Evolutionary conservation across 2,888 invertebrate species (phyloP).

Genomic region (Emmelina monodactyla): DNA sequence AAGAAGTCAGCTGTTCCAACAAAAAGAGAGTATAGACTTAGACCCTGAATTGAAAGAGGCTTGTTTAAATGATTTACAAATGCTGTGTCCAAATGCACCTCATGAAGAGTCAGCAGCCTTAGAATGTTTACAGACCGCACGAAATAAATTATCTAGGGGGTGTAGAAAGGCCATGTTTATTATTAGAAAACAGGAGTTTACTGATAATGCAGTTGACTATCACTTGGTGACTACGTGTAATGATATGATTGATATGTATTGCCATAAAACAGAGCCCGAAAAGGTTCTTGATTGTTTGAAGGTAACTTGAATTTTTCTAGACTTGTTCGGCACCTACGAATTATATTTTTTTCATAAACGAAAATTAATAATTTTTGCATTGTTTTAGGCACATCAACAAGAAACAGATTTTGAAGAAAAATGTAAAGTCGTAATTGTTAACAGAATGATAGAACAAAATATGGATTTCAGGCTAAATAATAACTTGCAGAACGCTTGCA

Average conservation of each 20-base stretch:
- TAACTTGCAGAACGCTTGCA: conserved; percentile 81
- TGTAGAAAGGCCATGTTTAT: conserved; percentile 87
- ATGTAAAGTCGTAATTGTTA: conserved; percentile 84
- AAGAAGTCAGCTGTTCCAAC: conserved; percentile 88
- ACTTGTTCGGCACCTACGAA: too few species aligned
- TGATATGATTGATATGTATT: conserved; percentile 86
- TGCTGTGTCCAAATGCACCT: conserved; percentile 72
- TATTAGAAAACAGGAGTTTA: conserved; percentile 84
- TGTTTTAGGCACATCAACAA: conserved; percentile 72
- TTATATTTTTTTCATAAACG: conserved; percentile 5
- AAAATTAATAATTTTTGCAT: neutral
- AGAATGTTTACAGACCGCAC: conserved; percentile 78
- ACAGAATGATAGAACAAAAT: conserved; percentile 89
- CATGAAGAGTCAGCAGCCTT: conserved; percentile 77
- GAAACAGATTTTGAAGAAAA: conserved; percentile 81
- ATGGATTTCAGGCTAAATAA: conserved; percentile 91
- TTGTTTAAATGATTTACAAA: conserved; percentile 81
- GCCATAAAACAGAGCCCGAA: conserved; percentile 73
- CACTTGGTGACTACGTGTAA: conserved; percentile 84
- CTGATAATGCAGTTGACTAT: conserved; percentile 88
- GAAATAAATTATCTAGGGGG: conserved; percentile 67
- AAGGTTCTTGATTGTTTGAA: conserved; percentile 81
- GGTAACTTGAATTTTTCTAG: too few species aligned
- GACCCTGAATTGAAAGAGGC: conserved; percentile 85
- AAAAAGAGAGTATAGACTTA: conserved; percentile 86